Evolutionary conservation across 2,888 invertebrate species (phyloP).

Genomic region (Ormyrus nitidulus): DNA sequence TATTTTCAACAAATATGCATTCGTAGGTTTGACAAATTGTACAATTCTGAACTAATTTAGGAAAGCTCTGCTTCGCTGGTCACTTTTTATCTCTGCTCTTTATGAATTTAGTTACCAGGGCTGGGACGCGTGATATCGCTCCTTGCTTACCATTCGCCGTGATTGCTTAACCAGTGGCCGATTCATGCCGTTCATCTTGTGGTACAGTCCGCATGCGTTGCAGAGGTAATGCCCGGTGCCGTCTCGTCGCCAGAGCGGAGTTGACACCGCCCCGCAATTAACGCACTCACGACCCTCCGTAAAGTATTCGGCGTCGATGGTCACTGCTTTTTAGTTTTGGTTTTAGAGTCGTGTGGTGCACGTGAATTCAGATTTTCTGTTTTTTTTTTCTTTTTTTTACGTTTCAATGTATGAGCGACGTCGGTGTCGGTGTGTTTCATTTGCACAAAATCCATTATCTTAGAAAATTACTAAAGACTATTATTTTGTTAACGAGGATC

Average conservation of each 20-base stretch:
- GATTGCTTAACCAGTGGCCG: slow-evolving; percentile 94
- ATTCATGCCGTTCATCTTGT: slow-evolving; percentile 98
- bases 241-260: slow-evolving; percentile 97
- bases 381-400: slow-evolving; percentile 13
- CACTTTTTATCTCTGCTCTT: neutral
- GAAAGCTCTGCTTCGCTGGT: neutral
- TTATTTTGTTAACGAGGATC: no score
- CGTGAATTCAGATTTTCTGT: slow-evolving; percentile 10
- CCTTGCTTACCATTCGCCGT: slow-evolving; percentile 89
- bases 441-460: no score
- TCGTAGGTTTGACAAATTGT: no score
- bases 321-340: slow-evolving; percentile 68
- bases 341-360: neutral
- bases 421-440: neutral
- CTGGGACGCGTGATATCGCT: slow-evolving; percentile 66
- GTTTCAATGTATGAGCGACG: neutral
- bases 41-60: no score
- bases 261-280: slow-evolving; percentile 97
- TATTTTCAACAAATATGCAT: no score
- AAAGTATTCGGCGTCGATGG: slow-evolving; percentile 74
- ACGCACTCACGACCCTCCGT: slow-evolving; percentile 97
- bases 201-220: slow-evolving; percentile 99
- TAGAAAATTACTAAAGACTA: no score
- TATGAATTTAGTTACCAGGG: slow-evolving; percentile 62
- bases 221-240: slow-evolving; percentile 98